Conservation (phyloP, 2,113 vertebrate genomes). For the Rhizomys pruinosus region DNA sequence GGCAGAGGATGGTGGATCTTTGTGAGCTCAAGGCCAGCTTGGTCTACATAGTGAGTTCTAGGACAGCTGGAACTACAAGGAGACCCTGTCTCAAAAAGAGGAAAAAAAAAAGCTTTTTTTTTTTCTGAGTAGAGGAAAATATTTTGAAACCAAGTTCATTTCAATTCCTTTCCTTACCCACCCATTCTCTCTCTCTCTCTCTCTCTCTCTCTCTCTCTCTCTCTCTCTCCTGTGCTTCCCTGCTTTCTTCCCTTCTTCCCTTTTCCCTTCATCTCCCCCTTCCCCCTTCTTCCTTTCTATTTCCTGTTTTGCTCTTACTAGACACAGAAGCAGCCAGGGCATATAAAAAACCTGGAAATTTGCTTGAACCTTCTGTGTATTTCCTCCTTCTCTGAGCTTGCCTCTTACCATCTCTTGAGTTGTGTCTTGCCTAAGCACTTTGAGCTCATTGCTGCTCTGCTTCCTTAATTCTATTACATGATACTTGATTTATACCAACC, state of each 20-base stretch:
- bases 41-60: no score
- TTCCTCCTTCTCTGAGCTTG: constrained; percentile 13
- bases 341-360: constrained; percentile 34
- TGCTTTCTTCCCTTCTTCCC: rapidly evolving
- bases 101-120: no score
- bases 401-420: background rate
- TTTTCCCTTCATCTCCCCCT: rapidly evolving
- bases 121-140: background rate
- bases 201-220: no score
- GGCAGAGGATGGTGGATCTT: no score
- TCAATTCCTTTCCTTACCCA: no score
- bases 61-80: no score
- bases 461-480: background rate
- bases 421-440: background rate
- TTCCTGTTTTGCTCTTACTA: background rate
- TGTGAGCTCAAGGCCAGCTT: no score
- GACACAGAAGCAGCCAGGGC: background rate
- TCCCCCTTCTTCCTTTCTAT: rapidly evolving
- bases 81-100: no score
- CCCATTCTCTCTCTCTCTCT: no score
- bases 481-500: background rate
- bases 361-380: background rate
- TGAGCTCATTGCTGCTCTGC: background rate
- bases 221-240: no score
- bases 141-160: background rate